Percentiles rank a stretch among this genome's conserved stretches.
phyloP scores from a whole-genome alignment of 2,888 invertebrate genomes.

The Odiellus spinosus region DNA sequence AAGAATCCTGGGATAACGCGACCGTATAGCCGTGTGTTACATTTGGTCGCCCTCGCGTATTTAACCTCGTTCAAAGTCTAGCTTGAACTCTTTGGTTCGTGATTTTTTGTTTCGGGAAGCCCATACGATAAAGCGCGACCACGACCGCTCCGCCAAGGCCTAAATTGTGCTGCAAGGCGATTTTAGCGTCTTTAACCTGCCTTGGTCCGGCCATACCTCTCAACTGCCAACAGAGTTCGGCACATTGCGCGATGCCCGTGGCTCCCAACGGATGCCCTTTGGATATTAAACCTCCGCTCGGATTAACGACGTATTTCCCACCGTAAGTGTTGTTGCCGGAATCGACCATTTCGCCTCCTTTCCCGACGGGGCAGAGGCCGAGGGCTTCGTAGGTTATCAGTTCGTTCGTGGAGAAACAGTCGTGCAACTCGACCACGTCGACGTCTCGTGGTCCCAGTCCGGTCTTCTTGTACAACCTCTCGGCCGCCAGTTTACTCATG shows the following conservation, averaged over 20 bases:
- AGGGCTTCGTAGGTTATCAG: constrained; percentile 92
- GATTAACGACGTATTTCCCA: constrained; percentile 90
- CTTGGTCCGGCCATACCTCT: constrained; percentile 61
- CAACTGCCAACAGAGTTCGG: constrained; percentile 75
- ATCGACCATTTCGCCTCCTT: constrained; percentile 82
- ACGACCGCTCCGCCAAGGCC: constrained; percentile 88
- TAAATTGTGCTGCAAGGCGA: constrained; percentile 90
- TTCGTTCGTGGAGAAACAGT: constrained; percentile 96
- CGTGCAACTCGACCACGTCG: constrained; percentile 89
- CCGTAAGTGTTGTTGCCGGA: constrained; percentile 92
- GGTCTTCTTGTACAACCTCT: constrained; percentile 55
- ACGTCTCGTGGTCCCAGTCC: constrained; percentile 61
- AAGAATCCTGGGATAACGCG: too few relatives aligned
- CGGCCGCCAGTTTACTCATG: constrained; percentile 72
- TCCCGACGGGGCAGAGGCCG: constrained; percentile 59
- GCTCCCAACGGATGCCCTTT: constrained; percentile 97
- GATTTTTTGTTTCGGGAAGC: constrained; percentile 40
- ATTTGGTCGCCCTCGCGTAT: too few relatives aligned
- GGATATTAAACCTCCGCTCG: constrained; percentile 93
- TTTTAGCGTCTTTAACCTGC: constrained; percentile 58
- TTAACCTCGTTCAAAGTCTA: too few relatives aligned
- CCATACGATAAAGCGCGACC: constrained; percentile 70
- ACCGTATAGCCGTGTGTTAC: too few relatives aligned
- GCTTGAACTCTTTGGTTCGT: too few relatives aligned
- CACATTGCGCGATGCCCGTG: constrained; percentile 74